Evolutionary conservation across 2,113 vertebrate genomes (phyloP).

Genomic region (Anarrhichthys ocellatus): DNA sequence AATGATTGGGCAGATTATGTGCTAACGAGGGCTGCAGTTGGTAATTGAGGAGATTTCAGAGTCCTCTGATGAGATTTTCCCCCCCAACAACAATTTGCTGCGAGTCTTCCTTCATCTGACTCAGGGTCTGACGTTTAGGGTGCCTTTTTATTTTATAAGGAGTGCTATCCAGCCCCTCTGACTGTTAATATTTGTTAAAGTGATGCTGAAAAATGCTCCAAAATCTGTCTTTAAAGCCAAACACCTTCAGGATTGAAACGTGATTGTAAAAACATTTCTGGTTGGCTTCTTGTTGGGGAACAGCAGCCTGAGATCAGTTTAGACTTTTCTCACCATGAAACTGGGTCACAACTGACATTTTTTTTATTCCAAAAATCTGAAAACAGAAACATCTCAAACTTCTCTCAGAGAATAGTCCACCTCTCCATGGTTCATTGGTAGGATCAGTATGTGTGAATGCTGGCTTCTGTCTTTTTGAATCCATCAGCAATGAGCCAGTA

Average conservation of each 20-base stretch:
- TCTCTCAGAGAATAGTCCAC: not conserved
- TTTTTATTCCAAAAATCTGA: not conserved
- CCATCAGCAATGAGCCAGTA: no score
- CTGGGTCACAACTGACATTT: not conserved
- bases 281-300: not conserved
- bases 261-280: not conserved
- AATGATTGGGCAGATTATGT: slow-evolving; percentile 21
- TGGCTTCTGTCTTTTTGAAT: no score
- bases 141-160: not conserved
- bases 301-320: not conserved
- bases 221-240: not conserved
- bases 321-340: not conserved
- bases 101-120: slow-evolving; percentile 1
- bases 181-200: not conserved
- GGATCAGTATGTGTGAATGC: not conserved
- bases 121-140: not conserved
- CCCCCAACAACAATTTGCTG: not conserved
- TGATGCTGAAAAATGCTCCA: not conserved
- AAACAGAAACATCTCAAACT: no score
- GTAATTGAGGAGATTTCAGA: slow-evolving; percentile 7
- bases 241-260: not conserved
- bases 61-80: slow-evolving; percentile 3
- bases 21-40: slow-evolving; percentile 26
- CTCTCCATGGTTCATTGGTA: not conserved
- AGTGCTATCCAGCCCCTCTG: not conserved